Evolutionary conservation across 2,797 vertebrate species (phyloP), one percentile per base, ranked within the genome.

Genomic region (Chaetophractus vellerosus): DNA sequence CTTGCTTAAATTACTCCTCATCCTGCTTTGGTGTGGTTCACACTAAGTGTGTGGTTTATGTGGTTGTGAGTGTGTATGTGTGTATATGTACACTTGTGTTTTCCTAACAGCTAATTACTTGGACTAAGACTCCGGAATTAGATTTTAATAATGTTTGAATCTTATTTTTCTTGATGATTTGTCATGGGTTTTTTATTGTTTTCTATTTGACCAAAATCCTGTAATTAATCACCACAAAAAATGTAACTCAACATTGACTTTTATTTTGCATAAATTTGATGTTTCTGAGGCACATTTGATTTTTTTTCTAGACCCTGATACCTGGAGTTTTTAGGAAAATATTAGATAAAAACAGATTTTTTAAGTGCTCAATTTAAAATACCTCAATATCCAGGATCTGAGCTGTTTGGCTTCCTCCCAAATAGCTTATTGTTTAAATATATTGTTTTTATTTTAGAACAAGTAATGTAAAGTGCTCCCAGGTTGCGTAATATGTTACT

Each of bases 161-260:
- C n/a, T 64, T 93, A 61, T 81, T 92, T 85, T 96, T 96, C 91
- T 68, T 74, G 15, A 92, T 93, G 23, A 88, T 92, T 90, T 87
- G 31, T 84, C 75, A 76, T 48, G 33, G 26, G 36, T 31, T 95
- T 79, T 57, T 50, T 0, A 21, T 96, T 93, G 81, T 45, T 95
- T 97, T 50, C n/a, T 94, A 38, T 88, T 87, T 97, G 64, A 31
- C 41, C 83, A 92, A 95, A 88, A 88, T 94, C 85, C 61, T 94
- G 48, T 71, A 80, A 4, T 4, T 83, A 94, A 91, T 91, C 50
- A 93, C 7, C 45, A 92, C 7, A 48, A 79, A 89, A 95, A 92
- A 23, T 48, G 12, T 88, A 92, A 64, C 14, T 63, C 95, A 68
- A 55, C 45, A 93, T 0, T 66, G 55, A 74, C 76, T 93, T 88